Base-by-base conservation (phyloP, 2,797 vertebrate genomes). In the Coregonus sp. region DNA sequence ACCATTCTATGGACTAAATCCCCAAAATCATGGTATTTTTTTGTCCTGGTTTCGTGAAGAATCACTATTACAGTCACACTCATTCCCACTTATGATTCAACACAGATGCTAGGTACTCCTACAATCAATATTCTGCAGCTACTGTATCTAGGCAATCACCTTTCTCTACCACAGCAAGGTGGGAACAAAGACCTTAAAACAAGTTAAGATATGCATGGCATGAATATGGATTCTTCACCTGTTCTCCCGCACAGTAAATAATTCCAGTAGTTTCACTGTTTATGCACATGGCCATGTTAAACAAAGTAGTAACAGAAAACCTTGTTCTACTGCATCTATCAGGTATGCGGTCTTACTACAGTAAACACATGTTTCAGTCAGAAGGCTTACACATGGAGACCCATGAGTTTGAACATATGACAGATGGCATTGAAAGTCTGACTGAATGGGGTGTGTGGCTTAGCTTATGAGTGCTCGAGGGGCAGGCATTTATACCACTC, bases 81-180 rank as follows among this genome's bases (percentile, higher is more conserved):
- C 88, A 37, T n/a, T 89, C 85, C 87, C 84, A 77, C 84, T 84
- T 87, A 84, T 90, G 91, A 91, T 86, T 86, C 88, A 89, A 88
- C 82, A 78, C 76, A 63, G 1, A 79, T 70, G 72, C 67, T 67
- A 75, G 80, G 78, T 65, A 47, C 70, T 56, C n/a, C 33, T 71
- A 69, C 77, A 83, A 47, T 70, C 9, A 52, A 74, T 16, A 18
- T 56, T 81, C 84, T 78, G 70, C 76, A 65, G 51, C 3, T 1
- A 75, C 75, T 74, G 74, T 40, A 80, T 75, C 76, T 5, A 4
- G 25, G 40, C 11, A 65, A 50, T 16, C n/a, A 37, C 20, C 51
- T 56, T 18, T 76, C 35, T n/a, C 54, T 16, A 76, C 52, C 20
- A 59, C 75, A 76, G 33, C 2, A 29, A 47, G 52, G 31, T 29